Conservation (phyloP, 2,797 vertebrate genomes). For the Pipistrellus kuhlii region DNA sequence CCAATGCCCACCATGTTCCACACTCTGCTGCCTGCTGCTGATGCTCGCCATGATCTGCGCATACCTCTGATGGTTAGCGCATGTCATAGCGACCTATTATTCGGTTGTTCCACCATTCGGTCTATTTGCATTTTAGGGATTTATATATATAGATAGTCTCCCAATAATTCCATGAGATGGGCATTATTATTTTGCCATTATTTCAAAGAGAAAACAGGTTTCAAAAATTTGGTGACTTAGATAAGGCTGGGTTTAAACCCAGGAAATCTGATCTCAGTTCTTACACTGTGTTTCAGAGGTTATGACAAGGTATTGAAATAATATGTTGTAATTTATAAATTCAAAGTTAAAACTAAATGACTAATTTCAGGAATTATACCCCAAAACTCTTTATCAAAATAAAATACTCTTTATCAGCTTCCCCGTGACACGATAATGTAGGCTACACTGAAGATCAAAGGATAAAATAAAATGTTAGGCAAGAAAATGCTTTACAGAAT, state of each 20-base stretch:
- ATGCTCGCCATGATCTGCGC: no score
- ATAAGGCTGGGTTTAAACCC: neutral
- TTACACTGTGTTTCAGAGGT: neutral
- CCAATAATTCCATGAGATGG: neutral
- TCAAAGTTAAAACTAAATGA: slow-evolving; percentile 4
- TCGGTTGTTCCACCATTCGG: no score
- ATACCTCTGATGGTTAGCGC: no score
- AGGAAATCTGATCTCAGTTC: neutral
- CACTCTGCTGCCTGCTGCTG: no score
- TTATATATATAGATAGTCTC: neutral
- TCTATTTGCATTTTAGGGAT: no score
- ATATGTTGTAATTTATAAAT: neutral
- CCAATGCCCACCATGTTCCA: no score
- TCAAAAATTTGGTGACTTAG: neutral
- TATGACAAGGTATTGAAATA: neutral
- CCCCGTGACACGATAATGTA: neutral
- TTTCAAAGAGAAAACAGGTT: neutral
- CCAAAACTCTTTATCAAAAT: neutral
- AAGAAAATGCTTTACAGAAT: neutral
- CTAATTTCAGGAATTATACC: neutral
- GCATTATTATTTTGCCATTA: neutral
- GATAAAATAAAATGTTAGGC: neutral
- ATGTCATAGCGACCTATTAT: no score
- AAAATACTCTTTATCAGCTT: neutral
- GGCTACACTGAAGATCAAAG: neutral